These are phyloP conservation scores for Heteractis magnifica DNA, from an alignment of 92 coral and sea anemone genomes.

Conservation along the genomic window DNA sequence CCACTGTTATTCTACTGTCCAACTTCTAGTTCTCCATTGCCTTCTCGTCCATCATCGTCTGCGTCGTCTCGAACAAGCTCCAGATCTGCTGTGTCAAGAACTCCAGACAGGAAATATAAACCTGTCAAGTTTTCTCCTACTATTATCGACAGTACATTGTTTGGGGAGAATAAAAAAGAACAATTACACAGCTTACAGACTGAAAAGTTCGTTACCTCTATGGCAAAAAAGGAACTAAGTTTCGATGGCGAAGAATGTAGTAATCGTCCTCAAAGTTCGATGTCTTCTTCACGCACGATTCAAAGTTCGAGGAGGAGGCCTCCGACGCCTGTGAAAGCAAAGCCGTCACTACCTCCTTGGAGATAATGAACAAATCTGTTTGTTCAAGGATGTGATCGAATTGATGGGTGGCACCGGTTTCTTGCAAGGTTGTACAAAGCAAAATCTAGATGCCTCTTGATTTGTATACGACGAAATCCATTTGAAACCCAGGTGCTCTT, in stretches of 20 bases:
- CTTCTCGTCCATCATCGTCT: slow-evolving; percentile 32
- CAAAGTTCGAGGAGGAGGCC: background rate
- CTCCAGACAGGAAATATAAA: slow-evolving; percentile 48
- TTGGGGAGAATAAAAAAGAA: slow-evolving; percentile 62
- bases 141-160: slow-evolving; percentile 71
- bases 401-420: too few species aligned
- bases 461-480: too few species aligned
- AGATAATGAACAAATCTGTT: background rate
- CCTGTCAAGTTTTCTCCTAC: slow-evolving; percentile 75
- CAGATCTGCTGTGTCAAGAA: slow-evolving; percentile 7
- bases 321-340: background rate
- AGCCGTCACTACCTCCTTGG: slow-evolving; percentile 33
- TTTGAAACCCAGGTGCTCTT: too few species aligned
- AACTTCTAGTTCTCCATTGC: slow-evolving; percentile 43
- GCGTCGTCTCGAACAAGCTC: slow-evolving; percentile 38
- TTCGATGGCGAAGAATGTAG: background rate
- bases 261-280: slow-evolving; percentile 1
- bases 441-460: too few species aligned
- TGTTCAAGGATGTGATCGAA: background rate
- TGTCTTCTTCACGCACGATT: background rate
- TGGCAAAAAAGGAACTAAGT: slow-evolving; percentile 4
- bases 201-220: slow-evolving; percentile 25
- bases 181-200: slow-evolving; percentile 55
- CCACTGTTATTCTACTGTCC: slow-evolving; percentile 92
- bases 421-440: too few species aligned